These are phyloP conservation scores for Poeciliopsis presidionis DNA, from an alignment of 2,797 vertebrate genomes.

Conservation along the genomic window DNA sequence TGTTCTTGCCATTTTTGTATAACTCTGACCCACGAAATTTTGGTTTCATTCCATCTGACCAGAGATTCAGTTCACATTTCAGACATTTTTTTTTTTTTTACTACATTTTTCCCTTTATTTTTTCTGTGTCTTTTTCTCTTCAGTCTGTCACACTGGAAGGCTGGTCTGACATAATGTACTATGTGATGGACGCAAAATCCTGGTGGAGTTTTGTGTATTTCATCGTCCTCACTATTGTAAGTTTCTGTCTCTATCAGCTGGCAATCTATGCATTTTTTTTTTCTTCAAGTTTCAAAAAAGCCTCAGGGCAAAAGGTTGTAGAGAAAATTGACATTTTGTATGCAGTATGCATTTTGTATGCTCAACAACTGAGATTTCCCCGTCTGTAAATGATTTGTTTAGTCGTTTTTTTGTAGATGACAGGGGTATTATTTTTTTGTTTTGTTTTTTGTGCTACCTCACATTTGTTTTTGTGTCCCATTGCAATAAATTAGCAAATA, in stretches of 20 bases:
- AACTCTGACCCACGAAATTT: background rate
- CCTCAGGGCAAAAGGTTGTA: background rate
- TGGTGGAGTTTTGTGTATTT: constrained; percentile 10
- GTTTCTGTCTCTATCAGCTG: background rate
- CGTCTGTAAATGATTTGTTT: background rate
- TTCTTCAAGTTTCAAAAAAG: background rate
- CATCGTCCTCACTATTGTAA: background rate
- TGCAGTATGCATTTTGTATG: background rate
- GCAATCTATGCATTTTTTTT: background rate
- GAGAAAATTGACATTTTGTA: background rate
- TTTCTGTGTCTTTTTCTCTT: background rate
- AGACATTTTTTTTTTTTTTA: background rate
- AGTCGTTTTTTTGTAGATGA: background rate
- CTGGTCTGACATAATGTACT: constrained; percentile 40
- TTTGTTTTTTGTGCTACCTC: too few relatives aligned
- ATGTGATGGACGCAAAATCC: constrained; percentile 25
- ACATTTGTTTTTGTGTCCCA: too few relatives aligned
- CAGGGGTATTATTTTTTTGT: too few relatives aligned
- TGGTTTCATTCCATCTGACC: background rate
- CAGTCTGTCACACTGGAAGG: constrained; percentile 28
- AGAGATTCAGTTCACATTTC: background rate
- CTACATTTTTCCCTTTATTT: background rate
- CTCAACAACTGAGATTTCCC: background rate
- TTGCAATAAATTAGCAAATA: too few relatives aligned
- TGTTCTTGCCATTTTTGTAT: background rate